Base-by-base conservation (phyloP, 37 sponge, comb jelly and placozoan species). In the Geodia barretti region DNA sequence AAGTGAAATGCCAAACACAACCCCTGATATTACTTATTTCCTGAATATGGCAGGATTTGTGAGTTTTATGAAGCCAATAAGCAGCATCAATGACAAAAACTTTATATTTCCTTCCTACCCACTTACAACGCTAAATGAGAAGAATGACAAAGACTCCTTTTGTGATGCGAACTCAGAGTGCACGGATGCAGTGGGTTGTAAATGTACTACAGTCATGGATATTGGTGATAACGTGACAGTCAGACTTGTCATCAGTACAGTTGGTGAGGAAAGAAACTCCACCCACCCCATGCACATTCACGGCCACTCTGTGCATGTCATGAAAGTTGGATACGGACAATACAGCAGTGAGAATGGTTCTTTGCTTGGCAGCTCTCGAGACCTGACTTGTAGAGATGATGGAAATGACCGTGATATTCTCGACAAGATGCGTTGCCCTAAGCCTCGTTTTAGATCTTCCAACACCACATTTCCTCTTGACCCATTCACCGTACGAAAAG, bases 211-310 rank as follows among this genome's bases (percentile, higher is more conserved):
- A 32, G 31, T 76, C 3, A 20, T 25, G 11, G 62, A 76, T 34
- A 23, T 60, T 24, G 30, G 21, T 62, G n/a, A n/a, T n/a, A 28
- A 20, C 33, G 36, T 21, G 4, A 58, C 58, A 41, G 68, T 33
- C 66, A 68, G 1, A 79, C 68, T 29, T 58, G 82, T 81, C n/a
- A 41, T 81, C 39, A 81, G 58, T 25, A 41, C 77, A 29, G 35
- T 63, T 58, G 82, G 82, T 2, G 21, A 31, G 8, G 38, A 54
- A 20, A 62, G 2, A 7, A 1, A 38, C 1, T 76, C 69, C 39
- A 43, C 90, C 60, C 92, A 92, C 54, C 92, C 92, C 23, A 37
- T 92, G 31, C 92, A 92, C 32, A 60, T 92, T 17, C 92, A 92
- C 30, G 92, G 92, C 1, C 85, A 88, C 69, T 58, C 42, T 34